Base-by-base conservation (phyloP, 2,113 vertebrate genomes). In the Nanorana parkeri region DNA sequence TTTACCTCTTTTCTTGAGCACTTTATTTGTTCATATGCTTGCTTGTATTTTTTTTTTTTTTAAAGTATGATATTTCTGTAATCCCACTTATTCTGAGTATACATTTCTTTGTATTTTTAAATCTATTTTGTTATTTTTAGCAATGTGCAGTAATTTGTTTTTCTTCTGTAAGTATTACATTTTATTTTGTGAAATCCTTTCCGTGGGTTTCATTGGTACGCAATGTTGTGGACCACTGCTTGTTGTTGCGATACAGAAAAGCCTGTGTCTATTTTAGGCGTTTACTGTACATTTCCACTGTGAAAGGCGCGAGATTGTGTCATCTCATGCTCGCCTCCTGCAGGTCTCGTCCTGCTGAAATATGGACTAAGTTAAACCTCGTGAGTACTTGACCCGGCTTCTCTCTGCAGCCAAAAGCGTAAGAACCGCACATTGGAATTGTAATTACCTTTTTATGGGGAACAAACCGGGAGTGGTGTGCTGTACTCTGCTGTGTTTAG, bases 201-300 rank as follows among this genome's bases (percentile, higher is more conserved):
- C 91, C 85, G 32, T 92, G 91, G 93, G 91, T 92, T 94, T 93
- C 86, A 83, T 93, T 93, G 94, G 93, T 95, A 91, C 94, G 95
- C 94, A 83, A 94, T 92, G 94, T 89, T 94, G 93, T 95, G 92
- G 95, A 95, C 92, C 93, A 91, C 94, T 98, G 96, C 97, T 97
- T 99, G 97, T 95, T 95, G 95, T 94, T 98, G 95, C 97, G 97
- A 97, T 98, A 97, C 96, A 99, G 97, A 99, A 97, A 96, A 98
- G 97, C 95, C 96, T 98, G 96, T 99, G 96, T 99, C 97, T 99
- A 97, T 99, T 98, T 99, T 99, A 98, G 97, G 97, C 96, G 95
- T 96, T 96, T 98, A 98, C 96, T 99, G 95, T 99, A 97, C 96
- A 96, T 97, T 96, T 97, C 96, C 97, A 96, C 96, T 90, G 95